Conservation (phyloP, 2,888 invertebrate genomes). For the Drosophila anomelani region DNA sequence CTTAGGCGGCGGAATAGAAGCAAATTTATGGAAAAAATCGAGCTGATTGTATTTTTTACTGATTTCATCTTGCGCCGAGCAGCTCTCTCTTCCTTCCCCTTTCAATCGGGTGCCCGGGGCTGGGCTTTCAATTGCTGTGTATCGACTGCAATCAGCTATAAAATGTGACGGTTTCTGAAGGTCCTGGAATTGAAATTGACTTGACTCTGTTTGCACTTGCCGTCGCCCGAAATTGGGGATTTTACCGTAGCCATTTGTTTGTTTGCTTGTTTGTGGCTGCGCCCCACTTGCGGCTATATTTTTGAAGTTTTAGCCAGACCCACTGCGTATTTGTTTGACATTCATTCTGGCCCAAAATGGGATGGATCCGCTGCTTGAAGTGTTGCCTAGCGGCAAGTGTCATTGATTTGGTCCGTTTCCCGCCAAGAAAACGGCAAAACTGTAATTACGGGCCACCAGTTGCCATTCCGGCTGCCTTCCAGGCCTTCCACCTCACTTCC, state of each 20-base stretch:
- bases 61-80: conserved; percentile 22
- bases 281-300: conserved; percentile 71
- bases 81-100: conserved; percentile 12
- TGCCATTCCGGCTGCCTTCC: conserved; percentile 3
- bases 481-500: background rate
- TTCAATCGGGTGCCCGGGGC: conserved; percentile 43
- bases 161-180: conserved; percentile 61
- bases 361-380: conserved; percentile 9
- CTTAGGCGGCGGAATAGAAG: conserved; percentile 26
- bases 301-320: conserved; percentile 57
- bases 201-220: conserved; percentile 60
- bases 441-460: conserved; percentile 40
- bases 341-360: conserved; percentile 10
- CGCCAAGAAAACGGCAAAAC: conserved; percentile 9
- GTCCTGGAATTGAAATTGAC: conserved; percentile 59
- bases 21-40: conserved; percentile 25
- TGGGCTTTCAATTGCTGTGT: conserved; percentile 65
- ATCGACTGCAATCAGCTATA: conserved; percentile 74
- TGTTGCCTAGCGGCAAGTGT: conserved; percentile 42
- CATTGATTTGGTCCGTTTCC: conserved; percentile 28
- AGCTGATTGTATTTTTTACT: conserved; percentile 19
- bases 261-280: conserved; percentile 52
- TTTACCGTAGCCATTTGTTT: conserved; percentile 53
- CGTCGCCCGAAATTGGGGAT: conserved; percentile 52
- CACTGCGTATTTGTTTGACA: conserved; percentile 16